These are phyloP conservation scores for Fratercula arctica DNA, from an alignment of 2,797 vertebrate genomes.

Conservation along the genomic window DNA sequence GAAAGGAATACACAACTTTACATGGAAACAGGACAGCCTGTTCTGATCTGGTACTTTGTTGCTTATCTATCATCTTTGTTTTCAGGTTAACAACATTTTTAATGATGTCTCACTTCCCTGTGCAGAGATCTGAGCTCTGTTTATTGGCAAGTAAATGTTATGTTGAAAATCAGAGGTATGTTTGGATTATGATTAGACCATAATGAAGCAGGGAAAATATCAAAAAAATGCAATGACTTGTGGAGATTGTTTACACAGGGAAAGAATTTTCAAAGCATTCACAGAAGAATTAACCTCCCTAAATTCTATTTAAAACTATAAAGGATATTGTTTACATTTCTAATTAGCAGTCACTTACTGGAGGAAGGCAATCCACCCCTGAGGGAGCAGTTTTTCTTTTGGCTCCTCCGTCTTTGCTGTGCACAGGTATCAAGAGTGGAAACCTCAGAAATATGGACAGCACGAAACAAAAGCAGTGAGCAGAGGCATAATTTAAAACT, in stretches of 20 bases:
- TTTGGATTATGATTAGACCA: background rate
- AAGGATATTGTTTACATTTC: background rate
- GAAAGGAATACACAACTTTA: background rate
- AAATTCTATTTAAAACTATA: background rate
- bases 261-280: background rate
- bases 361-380: background rate
- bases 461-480: background rate
- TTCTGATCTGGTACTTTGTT: background rate
- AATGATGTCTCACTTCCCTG: background rate
- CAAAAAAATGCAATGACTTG: background rate
- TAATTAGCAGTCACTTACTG: background rate
- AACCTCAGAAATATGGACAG: background rate
- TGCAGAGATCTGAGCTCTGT: background rate
- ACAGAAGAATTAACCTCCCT: background rate
- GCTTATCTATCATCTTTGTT: background rate
- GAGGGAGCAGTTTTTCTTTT: background rate
- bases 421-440: background rate
- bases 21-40: rapidly evolving
- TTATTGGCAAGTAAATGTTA: background rate
- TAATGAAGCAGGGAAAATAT: background rate
- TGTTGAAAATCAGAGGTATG: background rate
- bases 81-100: background rate
- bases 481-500: background rate
- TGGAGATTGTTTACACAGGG: background rate
- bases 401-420: background rate